Base-by-base conservation (phyloP, 1,140 invertebrate genomes). In the Cyclina sinensis region DNA sequence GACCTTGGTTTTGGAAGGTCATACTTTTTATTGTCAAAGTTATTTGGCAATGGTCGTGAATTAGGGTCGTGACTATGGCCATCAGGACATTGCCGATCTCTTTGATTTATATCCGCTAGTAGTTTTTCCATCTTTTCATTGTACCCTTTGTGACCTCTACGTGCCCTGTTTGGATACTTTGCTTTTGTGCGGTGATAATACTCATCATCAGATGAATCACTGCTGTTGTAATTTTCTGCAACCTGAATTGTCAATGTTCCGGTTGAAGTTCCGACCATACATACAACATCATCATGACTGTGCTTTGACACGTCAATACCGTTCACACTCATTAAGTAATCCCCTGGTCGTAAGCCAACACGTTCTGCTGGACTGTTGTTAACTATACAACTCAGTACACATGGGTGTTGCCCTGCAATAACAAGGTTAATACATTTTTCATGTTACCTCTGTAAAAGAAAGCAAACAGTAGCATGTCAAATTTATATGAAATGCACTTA, bases 261-360 rank as follows among this genome's bases (percentile, higher is more conserved):
- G 92, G 97, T 97, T 0, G 98, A 98, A 78, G 97, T 97, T 0
- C 98, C 98, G 86, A 99, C 98, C 48, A 99, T 95, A 88, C 97
- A 96, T 0, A 99, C 99, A 3, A 99, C 98, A 82, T 98, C 98
- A 93, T 99, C 98, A 94, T 99, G 99, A 0, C 97, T 97, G 80
- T 97, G 96, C 95, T 98, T 97, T 16, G 98, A 98, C 0, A 99
- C 98, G 94, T 97, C 98, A 30, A 97, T 96, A 0, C 97, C 98
- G 95, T 99, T 99, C 0, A 99, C 98, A 16, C 98, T 97, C 14
- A 99, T 97, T 14, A 99, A 96, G 93, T 98, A 98, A 95, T 99
- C 98, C 0, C 98, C 98, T 54, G 98, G 97, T 62, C 98, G 97
- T 18, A 99, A 96, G 3, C 98, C 98, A 27, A 98, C 98, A 84